Conservation (phyloP, 2,797 vertebrate species). For the Fistularia tabacaria region DNA sequence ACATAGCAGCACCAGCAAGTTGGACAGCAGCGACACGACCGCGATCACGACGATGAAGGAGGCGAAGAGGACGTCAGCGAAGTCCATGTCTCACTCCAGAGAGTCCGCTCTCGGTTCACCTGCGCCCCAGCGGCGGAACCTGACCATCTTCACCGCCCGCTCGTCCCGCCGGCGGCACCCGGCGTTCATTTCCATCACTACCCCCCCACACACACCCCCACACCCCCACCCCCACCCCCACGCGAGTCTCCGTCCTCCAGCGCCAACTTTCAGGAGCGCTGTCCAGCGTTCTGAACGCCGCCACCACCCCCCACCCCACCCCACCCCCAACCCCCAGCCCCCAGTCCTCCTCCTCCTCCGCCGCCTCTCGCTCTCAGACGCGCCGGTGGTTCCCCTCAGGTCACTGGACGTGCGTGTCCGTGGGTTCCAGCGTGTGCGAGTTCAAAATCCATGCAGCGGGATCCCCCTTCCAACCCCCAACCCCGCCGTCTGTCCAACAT, state of each 20-base stretch:
- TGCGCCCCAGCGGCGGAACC: conserved; percentile 32
- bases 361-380: conserved; percentile 10
- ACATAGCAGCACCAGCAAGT: conserved; percentile 83
- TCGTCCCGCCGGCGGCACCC: no score
- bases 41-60: conserved; percentile 79
- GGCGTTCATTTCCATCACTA: no score
- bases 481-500: no score
- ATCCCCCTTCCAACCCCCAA: no score
- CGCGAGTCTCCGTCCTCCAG: not conserved
- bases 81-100: conserved; percentile 81
- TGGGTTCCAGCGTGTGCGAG: not conserved
- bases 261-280: conserved; percentile 60
- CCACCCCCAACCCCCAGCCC: conserved; percentile 6
- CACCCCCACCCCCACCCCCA: conserved; percentile 8
- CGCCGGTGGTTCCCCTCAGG: conserved; percentile 3
- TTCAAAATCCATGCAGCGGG: no score
- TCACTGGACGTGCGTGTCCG: no score
- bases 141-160: conserved; percentile 49
- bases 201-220: conserved; percentile 12
- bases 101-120: conserved; percentile 43
- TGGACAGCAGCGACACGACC: conserved; percentile 78
- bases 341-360: conserved; percentile 20
- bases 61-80: conserved; percentile 78
- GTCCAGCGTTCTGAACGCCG: conserved; percentile 75
- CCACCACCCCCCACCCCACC: no score